These are phyloP conservation scores for Galagoides demidoff DNA, from an alignment of 2,797 vertebrate genomes.

Conservation along the genomic window DNA sequence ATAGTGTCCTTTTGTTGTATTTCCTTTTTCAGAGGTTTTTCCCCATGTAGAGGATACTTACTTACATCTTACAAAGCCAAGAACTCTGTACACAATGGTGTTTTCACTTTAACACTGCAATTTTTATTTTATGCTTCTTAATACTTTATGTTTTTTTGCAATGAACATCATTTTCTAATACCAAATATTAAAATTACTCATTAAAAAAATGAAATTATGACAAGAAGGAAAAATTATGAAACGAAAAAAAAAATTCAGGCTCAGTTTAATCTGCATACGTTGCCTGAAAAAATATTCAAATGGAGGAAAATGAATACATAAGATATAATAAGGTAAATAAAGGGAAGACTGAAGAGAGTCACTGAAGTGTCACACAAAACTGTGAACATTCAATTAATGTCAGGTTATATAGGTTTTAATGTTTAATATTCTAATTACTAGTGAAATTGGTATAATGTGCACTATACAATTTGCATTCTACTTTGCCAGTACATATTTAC, in stretches of 20 bases:
- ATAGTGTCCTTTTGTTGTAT: background rate
- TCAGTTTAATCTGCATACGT: background rate
- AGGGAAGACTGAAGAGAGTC: background rate
- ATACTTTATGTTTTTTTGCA: background rate
- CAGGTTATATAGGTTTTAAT: background rate
- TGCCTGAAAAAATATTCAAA: background rate
- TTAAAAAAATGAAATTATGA: background rate
- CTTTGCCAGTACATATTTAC: background rate
- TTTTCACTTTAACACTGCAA: background rate
- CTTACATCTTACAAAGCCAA: background rate
- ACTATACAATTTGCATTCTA: background rate
- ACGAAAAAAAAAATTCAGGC: background rate
- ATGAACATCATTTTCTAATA: background rate
- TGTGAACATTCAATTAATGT: background rate
- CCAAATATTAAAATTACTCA: slow-evolving; percentile 7
- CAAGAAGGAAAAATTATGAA: slow-evolving; percentile 4
- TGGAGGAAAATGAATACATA: background rate
- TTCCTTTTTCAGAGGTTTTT: background rate
- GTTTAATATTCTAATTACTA: background rate
- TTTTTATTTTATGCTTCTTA: slow-evolving; percentile 1
- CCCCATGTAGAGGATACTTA: background rate
- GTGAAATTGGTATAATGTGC: background rate
- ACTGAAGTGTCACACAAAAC: background rate
- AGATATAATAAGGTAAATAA: background rate
- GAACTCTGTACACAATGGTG: background rate